These are phyloP conservation scores for Stegastes partitus DNA, from an alignment of 2,113 vertebrate species.

Conservation along the genomic window DNA sequence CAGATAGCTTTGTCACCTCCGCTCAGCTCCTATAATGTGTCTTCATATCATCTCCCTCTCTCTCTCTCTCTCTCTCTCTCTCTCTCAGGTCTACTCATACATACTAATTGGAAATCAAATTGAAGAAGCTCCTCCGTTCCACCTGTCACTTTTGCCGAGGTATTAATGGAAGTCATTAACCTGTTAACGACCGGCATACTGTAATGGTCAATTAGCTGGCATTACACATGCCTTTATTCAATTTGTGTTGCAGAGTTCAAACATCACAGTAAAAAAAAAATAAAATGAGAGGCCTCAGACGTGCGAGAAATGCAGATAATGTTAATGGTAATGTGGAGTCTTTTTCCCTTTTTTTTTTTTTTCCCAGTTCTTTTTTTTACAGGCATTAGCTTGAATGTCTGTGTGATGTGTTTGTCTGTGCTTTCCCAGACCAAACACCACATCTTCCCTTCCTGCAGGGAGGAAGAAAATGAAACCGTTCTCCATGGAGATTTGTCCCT, in stretches of 20 bases:
- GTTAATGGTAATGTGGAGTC: not conserved
- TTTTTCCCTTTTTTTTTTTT: not conserved
- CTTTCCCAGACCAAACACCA: conserved; percentile 36
- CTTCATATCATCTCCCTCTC: conserved; percentile 64
- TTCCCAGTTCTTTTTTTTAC: not conserved
- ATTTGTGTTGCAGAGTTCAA: conserved; percentile 49
- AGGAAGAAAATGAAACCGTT: conserved; percentile 48
- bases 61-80: conserved; percentile 20
- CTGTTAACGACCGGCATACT: conserved; percentile 67
- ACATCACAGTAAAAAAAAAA: conserved; percentile 33
- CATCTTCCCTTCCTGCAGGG: conserved; percentile 45
- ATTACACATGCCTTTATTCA: conserved; percentile 64
- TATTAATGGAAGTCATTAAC: conserved; percentile 79
- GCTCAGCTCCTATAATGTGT: conserved; percentile 65
- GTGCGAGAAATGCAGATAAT: conserved; percentile 25
- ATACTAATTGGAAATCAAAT: conserved; percentile 79
- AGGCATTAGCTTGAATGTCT: not conserved
- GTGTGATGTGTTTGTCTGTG: conserved; percentile 34
- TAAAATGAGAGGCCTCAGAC: conserved; percentile 19
- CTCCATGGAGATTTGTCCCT: conserved; percentile 64
- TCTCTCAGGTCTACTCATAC: conserved; percentile 66
- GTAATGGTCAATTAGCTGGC: conserved; percentile 64
- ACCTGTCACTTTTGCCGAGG: conserved; percentile 57
- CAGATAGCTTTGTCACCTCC: conserved; percentile 71
- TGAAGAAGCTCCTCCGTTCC: conserved; percentile 60